Percentiles rank a stretch among this genome's conserved stretches.
phyloP scores from a whole-genome alignment of 2,113 vertebrate genomes.

The Oophaga pumilio region DNA sequence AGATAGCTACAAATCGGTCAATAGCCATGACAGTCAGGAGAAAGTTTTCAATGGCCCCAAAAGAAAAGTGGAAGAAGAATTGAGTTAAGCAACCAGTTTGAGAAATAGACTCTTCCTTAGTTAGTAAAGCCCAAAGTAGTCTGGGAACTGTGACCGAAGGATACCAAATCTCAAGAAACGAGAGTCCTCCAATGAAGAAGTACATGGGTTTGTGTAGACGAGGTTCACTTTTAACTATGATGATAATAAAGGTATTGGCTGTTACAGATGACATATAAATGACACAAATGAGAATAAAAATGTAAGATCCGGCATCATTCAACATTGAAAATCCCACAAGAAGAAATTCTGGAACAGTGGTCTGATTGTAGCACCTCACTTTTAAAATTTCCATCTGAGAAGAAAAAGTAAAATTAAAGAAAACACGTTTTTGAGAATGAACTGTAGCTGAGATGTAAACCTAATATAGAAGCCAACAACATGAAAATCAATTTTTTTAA shows the following conservation, averaged over 20 bases:
- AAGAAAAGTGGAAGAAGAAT: slow-evolving; percentile 46
- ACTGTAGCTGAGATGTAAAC: too few relatives aligned
- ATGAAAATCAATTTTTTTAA: too few relatives aligned
- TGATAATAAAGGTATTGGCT: slow-evolving; percentile 24
- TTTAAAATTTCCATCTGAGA: not conserved
- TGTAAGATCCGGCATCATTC: not conserved
- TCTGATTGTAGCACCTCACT: not conserved
- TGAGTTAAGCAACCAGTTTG: slow-evolving; percentile 5
- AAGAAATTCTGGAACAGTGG: not conserved
- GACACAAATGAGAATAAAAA: slow-evolving; percentile 20
- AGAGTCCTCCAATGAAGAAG: slow-evolving; percentile 35
- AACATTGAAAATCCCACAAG: slow-evolving; percentile 35
- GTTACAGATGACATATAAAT: slow-evolving; percentile 25
- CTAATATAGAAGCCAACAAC: too few relatives aligned
- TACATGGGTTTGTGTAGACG: slow-evolving; percentile 50
- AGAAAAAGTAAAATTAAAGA: not conserved
- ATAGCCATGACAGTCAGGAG: slow-evolving; percentile 32
- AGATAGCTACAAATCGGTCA: slow-evolving; percentile 42
- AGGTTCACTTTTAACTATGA: not conserved
- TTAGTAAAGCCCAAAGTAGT: slow-evolving; percentile 7
- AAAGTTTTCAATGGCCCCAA: slow-evolving; percentile 40
- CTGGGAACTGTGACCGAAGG: slow-evolving; percentile 42
- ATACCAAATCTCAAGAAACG: slow-evolving; percentile 51
- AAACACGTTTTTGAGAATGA: not conserved
- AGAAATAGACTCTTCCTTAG: slow-evolving; percentile 11